Evolutionary conservation across 2,113 vertebrate genomes (phyloP).

Genomic region (Burhinus oedicnemus): DNA sequence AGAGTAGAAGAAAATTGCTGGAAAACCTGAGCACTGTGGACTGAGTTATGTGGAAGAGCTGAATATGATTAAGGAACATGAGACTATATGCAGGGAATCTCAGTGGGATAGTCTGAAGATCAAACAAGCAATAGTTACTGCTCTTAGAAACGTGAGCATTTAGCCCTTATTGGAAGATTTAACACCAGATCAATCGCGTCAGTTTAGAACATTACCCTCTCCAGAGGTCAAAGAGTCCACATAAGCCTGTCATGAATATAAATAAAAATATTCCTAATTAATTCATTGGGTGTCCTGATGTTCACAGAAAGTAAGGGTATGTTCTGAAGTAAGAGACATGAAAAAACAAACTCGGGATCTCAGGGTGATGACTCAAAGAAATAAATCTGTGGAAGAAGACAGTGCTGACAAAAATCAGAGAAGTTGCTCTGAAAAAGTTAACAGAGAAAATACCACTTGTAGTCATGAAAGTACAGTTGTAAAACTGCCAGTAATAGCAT

Average conservation of each 20-base stretch:
- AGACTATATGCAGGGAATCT: constrained; percentile 45
- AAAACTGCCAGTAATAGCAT: constrained; percentile 65
- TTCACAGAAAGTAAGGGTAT: background rate
- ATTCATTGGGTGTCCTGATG: background rate
- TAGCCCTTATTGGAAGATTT: background rate
- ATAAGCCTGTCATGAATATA: background rate
- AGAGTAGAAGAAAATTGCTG: constrained; percentile 31
- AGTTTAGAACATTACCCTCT: constrained; percentile 23
- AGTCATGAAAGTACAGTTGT: background rate
- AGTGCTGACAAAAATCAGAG: background rate
- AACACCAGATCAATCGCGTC: background rate
- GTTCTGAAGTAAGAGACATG: background rate
- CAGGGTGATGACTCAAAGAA: background rate
- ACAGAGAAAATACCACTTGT: background rate
- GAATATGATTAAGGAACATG: constrained; percentile 54
- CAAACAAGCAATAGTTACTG: constrained; percentile 30
- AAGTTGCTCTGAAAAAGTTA: background rate
- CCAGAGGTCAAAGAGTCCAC: background rate
- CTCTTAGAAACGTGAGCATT: background rate
- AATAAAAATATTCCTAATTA: constrained; percentile 47
- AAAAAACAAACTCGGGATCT: background rate
- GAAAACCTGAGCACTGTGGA: constrained; percentile 38
- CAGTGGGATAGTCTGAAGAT: constrained; percentile 57
- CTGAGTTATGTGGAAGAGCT: constrained; percentile 65
- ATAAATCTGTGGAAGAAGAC: background rate